phyloP scores from a whole-genome alignment of 2,113 vertebrate genomes.

The Pogona vitticeps region DNA sequence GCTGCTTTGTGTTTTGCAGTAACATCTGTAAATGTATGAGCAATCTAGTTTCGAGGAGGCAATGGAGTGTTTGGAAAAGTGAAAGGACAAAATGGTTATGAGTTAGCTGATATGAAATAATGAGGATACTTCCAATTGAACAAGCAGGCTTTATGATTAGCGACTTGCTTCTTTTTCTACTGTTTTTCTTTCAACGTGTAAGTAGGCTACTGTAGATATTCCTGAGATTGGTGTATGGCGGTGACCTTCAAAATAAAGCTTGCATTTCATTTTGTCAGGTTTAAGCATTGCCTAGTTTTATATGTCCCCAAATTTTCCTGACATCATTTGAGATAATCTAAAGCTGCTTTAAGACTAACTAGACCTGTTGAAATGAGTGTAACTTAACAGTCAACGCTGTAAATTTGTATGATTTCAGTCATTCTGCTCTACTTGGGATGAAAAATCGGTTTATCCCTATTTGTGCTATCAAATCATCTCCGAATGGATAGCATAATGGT shows the following conservation, averaged over 20 bases:
- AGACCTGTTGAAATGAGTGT: too few relatives aligned
- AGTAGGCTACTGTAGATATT: neutral
- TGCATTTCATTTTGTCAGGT: neutral
- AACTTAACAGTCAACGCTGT: too few relatives aligned
- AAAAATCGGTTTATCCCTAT: too few relatives aligned
- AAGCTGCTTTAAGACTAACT: neutral
- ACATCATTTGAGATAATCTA: neutral
- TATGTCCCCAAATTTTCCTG: neutral
- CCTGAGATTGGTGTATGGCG: neutral
- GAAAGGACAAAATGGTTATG: neutral
- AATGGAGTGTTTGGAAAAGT: neutral
- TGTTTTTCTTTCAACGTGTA: neutral
- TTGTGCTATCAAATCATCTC: too few relatives aligned
- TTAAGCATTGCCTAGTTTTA: neutral
- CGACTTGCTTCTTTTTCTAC: neutral
- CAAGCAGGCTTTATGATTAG: neutral
- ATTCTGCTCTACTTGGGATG: too few relatives aligned
- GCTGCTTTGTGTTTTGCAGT: rapidly evolving
- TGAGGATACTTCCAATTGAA: neutral
- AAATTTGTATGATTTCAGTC: too few relatives aligned
- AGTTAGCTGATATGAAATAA: neutral
- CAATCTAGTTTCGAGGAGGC: neutral
- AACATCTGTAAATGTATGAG: neutral
- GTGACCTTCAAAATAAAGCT: neutral
- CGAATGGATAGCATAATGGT: too few relatives aligned